Percentiles rank a stretch among this genome's conserved stretches.
Evolutionary conservation across 2,888 invertebrate species (phyloP).

Genomic region (Noctuana brunneofusca): DNA sequence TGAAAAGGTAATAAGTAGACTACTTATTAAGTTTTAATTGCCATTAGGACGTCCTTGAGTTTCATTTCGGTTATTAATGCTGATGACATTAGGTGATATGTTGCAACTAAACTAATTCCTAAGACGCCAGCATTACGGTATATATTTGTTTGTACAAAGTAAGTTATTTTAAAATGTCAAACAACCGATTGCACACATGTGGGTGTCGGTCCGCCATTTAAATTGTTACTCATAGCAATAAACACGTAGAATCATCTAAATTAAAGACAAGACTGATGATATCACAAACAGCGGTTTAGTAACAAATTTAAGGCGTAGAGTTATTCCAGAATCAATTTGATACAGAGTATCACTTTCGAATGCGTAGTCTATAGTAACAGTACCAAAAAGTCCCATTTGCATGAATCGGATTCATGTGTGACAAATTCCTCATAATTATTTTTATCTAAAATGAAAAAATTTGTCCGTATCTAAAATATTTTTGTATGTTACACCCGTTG

Average conservation of each 20-base stretch:
- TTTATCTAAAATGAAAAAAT: not conserved
- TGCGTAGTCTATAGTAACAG: not conserved
- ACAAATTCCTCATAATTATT: not conserved
- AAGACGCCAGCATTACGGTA: slow-evolving; percentile 35
- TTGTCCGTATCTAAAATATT: too few species aligned
- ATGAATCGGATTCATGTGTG: not conserved
- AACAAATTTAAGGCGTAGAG: slow-evolving; percentile 32
- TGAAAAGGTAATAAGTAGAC: slow-evolving; percentile 14
- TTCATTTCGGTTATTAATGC: slow-evolving; percentile 20
- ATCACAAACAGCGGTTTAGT: slow-evolving; percentile 45
- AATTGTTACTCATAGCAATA: slow-evolving; percentile 71
- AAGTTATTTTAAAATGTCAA: slow-evolving; percentile 55
- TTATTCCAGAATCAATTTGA: slow-evolving; percentile 26
- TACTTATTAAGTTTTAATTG: slow-evolving; percentile 28
- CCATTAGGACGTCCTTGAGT: slow-evolving; percentile 24
- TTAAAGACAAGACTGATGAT: slow-evolving; percentile 56
- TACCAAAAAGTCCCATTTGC: not conserved
- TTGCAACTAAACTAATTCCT: slow-evolving; percentile 27
- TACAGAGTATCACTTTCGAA: not conserved
- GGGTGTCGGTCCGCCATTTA: slow-evolving; percentile 64
- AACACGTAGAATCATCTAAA: slow-evolving; percentile 68
- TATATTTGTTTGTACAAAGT: slow-evolving; percentile 35
- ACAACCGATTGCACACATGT: slow-evolving; percentile 65
- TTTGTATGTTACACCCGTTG: too few species aligned
- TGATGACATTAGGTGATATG: not conserved